Base-by-base conservation (phyloP, 2,888 invertebrate genomes). In the Tetranychus truncatus region DNA sequence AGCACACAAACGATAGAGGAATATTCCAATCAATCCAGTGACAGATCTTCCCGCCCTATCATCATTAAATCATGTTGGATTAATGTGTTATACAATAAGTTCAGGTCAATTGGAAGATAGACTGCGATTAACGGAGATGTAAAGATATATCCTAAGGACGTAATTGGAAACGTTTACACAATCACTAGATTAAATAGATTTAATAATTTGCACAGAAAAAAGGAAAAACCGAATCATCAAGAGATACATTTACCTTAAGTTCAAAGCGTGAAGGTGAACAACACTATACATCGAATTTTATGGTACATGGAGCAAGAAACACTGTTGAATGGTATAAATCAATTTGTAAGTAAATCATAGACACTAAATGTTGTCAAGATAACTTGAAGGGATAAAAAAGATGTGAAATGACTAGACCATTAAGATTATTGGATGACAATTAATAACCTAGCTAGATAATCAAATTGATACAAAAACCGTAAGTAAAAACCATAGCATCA, bases 191-290 rank as follows among this genome's bases (percentile, higher is more conserved):
- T 24, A 34, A 34, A 55, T 55, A 15, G 55, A 7, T 55, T 55
- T 6, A 55, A 55, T 15, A 55, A 55, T 55, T 55, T 15, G 55
- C 9, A 55, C 5, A 55, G 55, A 55, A 15, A 5, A 55, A 55
- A 55, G 2, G 46, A 46, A 55, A 55, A 55, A 55, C 7, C 6
- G 7, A 55, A 55, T 0, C 34, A 55, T 55, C 11, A 15, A 2
- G 8, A 46, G 11, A 55, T 15, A 55, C 55, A 55, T 15, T 55
- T 55, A 55, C 55, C 55, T 55, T 55, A 55, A 55, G 55, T 55
- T 55, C 55, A 55, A 55, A 55, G 55, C 55, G 55, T 55, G 55
- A 55, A 55, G 55, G 55, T 55, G 55, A 55, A 55, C 55, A 55
- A 5, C 55, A 55, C 55, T 55, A 55, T 55, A 55, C 55, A 55